Percentiles rank a stretch among this genome's conserved stretches.
Conservation (phyloP, 2,888 invertebrate species). For the Sinhomidia bicolor region DNA sequence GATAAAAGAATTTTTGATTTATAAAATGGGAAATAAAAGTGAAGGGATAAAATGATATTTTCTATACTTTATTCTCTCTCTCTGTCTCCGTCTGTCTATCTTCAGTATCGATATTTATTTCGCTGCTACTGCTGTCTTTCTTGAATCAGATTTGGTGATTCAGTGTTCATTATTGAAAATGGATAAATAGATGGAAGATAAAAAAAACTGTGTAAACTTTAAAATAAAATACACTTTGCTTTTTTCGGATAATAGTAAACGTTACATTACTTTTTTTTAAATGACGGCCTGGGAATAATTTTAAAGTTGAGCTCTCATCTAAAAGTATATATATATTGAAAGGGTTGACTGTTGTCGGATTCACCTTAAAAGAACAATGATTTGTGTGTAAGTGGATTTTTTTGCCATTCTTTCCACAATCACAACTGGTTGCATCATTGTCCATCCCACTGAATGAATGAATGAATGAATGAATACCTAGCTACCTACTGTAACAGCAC, state of each 20-base stretch:
- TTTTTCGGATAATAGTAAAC: too few relatives aligned
- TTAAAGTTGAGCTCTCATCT: conserved; percentile 27
- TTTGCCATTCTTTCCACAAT: conserved; percentile 24
- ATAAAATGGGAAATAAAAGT: neutral
- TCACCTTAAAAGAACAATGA: conserved; percentile 22
- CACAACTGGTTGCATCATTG: conserved; percentile 41
- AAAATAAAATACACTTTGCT: neutral
- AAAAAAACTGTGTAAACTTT: too few relatives aligned
- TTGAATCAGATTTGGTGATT: conserved; percentile 35
- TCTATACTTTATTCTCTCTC: too few relatives aligned
- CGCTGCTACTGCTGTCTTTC: too few relatives aligned
- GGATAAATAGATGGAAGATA: neutral
- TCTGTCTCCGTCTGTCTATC: too few relatives aligned
- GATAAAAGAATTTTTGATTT: conserved; percentile 43
- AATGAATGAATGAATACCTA: too few relatives aligned
- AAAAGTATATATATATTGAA: neutral
- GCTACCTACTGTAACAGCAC: too few relatives aligned
- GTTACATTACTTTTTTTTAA: neutral
- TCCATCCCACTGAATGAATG: neutral
- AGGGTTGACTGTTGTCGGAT: conserved; percentile 34
- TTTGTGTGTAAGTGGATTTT: conserved; percentile 13
- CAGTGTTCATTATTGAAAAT: neutral
- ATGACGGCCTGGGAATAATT: conserved; percentile 33
- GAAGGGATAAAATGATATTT: conserved; percentile 26
- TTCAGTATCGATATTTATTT: too few relatives aligned